Conservation (phyloP, 1,140 invertebrate species). For the Fopius arisanus region DNA sequence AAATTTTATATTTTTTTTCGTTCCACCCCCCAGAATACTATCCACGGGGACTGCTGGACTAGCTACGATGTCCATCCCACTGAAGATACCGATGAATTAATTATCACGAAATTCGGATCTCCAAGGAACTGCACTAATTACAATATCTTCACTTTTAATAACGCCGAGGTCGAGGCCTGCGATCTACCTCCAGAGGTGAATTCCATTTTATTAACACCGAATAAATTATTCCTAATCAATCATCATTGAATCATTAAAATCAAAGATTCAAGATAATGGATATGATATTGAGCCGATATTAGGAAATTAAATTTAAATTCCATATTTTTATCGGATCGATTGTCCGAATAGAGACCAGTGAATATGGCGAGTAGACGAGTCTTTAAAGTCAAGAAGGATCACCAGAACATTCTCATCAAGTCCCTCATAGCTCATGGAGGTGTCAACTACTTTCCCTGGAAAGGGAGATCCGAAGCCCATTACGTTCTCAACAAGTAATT, state of each 20-base stretch:
- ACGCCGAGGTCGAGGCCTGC: conserved; percentile 38
- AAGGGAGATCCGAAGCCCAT: conserved; percentile 51
- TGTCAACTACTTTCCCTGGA: conserved; percentile 56
- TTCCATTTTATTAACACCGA: background rate
- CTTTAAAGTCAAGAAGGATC: conserved; percentile 46
- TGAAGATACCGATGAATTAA: conserved; percentile 23
- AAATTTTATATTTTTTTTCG: conserved; percentile 63
- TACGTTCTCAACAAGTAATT: conserved; percentile 53
- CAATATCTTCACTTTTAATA: conserved; percentile 33
- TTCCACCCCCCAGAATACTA: conserved; percentile 64
- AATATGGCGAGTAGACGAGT: conserved; percentile 43
- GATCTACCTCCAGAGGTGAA: conserved; percentile 38
- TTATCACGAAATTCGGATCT: conserved; percentile 46
- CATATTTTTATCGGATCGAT: background rate
- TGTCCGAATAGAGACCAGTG: conserved; percentile 44
- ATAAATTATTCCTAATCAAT: too few relatives aligned
- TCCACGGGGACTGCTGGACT: conserved; percentile 53
- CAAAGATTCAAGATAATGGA: too few relatives aligned
- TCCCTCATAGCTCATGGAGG: conserved; percentile 46
- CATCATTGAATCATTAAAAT: too few relatives aligned
- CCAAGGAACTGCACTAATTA: conserved; percentile 45
- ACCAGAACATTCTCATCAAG: conserved; percentile 45
- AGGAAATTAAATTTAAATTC: background rate
- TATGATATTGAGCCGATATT: too few relatives aligned
- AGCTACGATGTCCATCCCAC: conserved; percentile 43